Percentiles rank a stretch among this genome's conserved stretches.
Conservation (phyloP, 2,113 vertebrate species). For the Gymnarchus niloticus region DNA sequence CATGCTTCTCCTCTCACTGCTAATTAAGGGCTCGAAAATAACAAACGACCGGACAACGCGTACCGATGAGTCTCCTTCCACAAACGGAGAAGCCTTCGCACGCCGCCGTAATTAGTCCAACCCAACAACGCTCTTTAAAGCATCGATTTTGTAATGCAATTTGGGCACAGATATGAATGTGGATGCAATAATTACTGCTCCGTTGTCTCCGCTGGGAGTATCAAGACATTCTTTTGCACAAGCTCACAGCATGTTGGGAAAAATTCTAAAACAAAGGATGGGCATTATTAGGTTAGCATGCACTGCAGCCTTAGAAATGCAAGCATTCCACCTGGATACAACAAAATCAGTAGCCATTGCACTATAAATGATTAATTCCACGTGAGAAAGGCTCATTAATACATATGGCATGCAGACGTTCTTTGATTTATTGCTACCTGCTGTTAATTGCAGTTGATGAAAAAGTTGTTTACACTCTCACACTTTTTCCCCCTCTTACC, state of each 20-base stretch:
- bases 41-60: not conserved
- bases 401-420: conserved; percentile 7
- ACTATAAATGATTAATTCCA: conserved; percentile 24
- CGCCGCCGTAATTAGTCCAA: not conserved
- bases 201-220: not conserved
- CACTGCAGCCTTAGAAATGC: not conserved
- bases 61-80: not conserved
- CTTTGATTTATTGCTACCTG: conserved; percentile 13
- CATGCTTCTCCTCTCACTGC: not conserved
- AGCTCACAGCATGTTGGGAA: not conserved
- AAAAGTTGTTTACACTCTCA: conserved; percentile 17
- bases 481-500: not conserved
- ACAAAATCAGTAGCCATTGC: not conserved
- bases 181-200: not conserved
- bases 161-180: not conserved
- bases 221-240: not conserved
- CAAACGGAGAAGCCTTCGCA: not conserved
- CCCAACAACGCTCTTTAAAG: not conserved
- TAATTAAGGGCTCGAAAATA: not conserved
- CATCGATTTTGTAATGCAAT: not conserved
- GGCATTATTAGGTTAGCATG: not conserved
- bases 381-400: conserved; percentile 20
- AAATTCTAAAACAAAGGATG: not conserved
- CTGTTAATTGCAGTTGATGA: conserved; percentile 16
- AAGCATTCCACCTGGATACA: conserved; percentile 7